Conservation (phyloP, 92 coral and sea anemone genomes). For the Chrysogorgia sp. region DNA sequence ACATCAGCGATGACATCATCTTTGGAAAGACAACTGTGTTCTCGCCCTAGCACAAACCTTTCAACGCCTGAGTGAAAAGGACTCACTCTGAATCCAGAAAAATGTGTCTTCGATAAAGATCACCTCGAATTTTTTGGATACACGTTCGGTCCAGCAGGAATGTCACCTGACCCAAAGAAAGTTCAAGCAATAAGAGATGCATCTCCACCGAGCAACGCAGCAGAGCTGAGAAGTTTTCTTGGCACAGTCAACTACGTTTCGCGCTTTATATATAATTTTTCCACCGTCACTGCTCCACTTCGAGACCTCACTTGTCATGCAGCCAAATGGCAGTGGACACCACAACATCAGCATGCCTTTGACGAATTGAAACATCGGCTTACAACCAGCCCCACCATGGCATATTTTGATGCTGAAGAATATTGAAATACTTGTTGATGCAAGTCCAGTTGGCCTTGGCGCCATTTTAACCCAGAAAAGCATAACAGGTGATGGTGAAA, state of each 20-base stretch:
- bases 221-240: constrained; percentile 65
- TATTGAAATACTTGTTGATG: constrained; percentile 33
- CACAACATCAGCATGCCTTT: constrained; percentile 36
- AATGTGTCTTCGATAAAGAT: constrained; percentile 53
- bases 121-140: constrained; percentile 58
- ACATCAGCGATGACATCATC: constrained; percentile 63
- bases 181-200: constrained; percentile 50
- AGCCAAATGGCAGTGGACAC: constrained; percentile 15
- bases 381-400: constrained; percentile 16
- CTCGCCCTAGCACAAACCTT: constrained; percentile 35
- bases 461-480: constrained; percentile 30
- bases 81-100: constrained; percentile 49
- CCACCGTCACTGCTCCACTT: constrained; percentile 13
- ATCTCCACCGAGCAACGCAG: constrained; percentile 45
- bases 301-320: constrained; percentile 1
- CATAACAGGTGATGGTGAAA: constrained; percentile 27
- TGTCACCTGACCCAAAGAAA: constrained; percentile 60
- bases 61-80: constrained; percentile 55
- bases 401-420: constrained; percentile 43
- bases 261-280: background rate
- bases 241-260: constrained; percentile 61
- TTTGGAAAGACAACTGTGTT: constrained; percentile 58
- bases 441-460: constrained; percentile 52
- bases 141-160: constrained; percentile 51
- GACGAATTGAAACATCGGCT: constrained; percentile 35